phyloP scores from a whole-genome alignment of 2,888 invertebrate genomes.

The Acrobasis suavella region DNA sequence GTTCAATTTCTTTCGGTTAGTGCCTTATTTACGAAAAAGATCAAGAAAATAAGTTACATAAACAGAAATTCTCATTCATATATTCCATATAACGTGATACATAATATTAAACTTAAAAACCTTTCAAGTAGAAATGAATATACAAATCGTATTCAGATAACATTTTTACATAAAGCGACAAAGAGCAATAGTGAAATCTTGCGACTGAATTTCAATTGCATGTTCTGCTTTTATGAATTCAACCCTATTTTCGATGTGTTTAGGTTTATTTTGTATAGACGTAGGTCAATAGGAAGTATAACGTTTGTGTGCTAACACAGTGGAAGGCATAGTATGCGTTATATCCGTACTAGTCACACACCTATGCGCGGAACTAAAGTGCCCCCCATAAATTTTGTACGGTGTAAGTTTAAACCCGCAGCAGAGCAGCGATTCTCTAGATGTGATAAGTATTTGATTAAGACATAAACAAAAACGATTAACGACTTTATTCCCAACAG shows the following conservation, averaged over 20 bases:
- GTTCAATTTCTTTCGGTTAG: too few relatives aligned
- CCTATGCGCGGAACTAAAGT: constrained; percentile 68
- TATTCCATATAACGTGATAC: neutral
- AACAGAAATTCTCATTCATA: neutral
- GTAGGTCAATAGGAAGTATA: constrained; percentile 15
- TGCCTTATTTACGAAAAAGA: too few relatives aligned
- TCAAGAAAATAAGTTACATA: neutral
- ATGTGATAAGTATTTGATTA: constrained; percentile 32
- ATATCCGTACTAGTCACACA: constrained; percentile 45
- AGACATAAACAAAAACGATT: too few relatives aligned
- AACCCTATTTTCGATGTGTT: constrained; percentile 21
- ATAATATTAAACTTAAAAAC: neutral
- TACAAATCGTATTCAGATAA: constrained; percentile 10
- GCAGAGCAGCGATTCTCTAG: constrained; percentile 39
- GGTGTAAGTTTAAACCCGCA: constrained; percentile 70
- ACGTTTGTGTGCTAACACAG: constrained; percentile 38
- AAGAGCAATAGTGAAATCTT: constrained; percentile 17
- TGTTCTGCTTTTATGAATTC: neutral
- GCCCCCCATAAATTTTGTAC: constrained; percentile 69
- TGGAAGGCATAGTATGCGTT: constrained; percentile 40
- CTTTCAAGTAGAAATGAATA: neutral
- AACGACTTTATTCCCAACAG: too few relatives aligned
- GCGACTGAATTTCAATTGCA: constrained; percentile 27
- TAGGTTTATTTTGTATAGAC: constrained; percentile 20
- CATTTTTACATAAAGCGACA: constrained; percentile 15